These are phyloP conservation scores for Lottia gigantea DNA, from an alignment of 2,888 invertebrate species.

Conservation along the genomic window DNA sequence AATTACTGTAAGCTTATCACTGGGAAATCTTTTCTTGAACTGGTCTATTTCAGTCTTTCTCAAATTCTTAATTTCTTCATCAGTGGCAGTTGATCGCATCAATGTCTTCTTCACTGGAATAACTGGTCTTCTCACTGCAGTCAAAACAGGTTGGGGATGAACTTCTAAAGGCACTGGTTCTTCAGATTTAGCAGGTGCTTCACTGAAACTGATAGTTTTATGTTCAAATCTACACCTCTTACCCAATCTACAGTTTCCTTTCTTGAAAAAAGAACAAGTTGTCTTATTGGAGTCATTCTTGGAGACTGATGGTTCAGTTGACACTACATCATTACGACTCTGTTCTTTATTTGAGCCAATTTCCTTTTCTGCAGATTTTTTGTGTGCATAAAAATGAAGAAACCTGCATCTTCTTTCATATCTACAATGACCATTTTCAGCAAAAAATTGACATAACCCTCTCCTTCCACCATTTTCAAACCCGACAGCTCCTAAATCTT, in stretches of 20 bases:
- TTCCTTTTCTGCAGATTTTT: constrained; percentile 15
- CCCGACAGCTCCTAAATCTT: too few species aligned
- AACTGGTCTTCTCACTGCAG: constrained; percentile 14
- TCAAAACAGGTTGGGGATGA: neutral
- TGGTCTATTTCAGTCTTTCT: constrained; percentile 52
- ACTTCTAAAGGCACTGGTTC: neutral
- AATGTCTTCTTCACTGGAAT: constrained; percentile 22
- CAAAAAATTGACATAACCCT: constrained; percentile 32
- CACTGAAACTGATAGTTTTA: neutral
- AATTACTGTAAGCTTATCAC: constrained; percentile 36
- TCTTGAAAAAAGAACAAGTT: constrained; percentile 37
- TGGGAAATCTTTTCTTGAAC: constrained; percentile 56
- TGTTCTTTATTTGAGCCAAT: neutral
- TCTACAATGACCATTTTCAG: constrained; percentile 38
- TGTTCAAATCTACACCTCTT: constrained; percentile 48
- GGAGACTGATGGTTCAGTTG: constrained; percentile 9
- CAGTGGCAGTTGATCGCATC: constrained; percentile 33
- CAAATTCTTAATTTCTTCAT: constrained; percentile 40
- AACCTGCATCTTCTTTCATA: constrained; percentile 46
- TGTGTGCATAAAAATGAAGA: constrained; percentile 29
- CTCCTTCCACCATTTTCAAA: neutral
- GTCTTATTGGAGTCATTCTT: constrained; percentile 10
- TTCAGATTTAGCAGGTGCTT: neutral
- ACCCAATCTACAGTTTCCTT: constrained; percentile 46
- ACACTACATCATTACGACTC: neutral